Conservation (phyloP, 2,113 vertebrate species). For the Ibidorhyncha struthersii region DNA sequence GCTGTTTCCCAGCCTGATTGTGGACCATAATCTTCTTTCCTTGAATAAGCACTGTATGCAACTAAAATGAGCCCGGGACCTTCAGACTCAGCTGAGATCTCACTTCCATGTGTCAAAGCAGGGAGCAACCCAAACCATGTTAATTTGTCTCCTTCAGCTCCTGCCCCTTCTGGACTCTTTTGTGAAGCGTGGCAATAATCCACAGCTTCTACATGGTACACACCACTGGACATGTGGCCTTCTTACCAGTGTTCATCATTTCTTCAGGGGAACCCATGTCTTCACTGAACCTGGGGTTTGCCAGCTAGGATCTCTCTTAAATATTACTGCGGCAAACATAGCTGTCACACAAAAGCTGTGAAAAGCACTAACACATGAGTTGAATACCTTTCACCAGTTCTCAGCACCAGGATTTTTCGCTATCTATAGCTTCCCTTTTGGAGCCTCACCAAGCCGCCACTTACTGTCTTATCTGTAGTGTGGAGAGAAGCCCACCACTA, state of each 20-base stretch:
- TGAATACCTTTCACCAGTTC: too few relatives aligned
- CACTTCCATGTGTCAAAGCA: neutral
- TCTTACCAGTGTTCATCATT: neutral
- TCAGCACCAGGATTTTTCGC: neutral
- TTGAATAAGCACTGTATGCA: neutral
- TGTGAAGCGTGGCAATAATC: neutral
- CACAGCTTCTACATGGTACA: neutral
- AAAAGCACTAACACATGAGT: neutral
- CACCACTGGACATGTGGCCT: neutral
- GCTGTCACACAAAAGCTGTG: neutral
- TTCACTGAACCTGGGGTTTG: neutral
- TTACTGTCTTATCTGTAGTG: too few relatives aligned
- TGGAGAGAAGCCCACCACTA: neutral
- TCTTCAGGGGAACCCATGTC: neutral
- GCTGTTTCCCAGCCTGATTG: neutral
- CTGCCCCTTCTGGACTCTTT: neutral
- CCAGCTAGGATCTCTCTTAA: neutral
- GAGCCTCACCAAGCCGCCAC: neutral
- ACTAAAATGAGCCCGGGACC: neutral
- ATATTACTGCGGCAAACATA: neutral
- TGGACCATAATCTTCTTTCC: neutral
- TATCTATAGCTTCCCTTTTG: neutral
- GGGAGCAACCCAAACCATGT: neutral
- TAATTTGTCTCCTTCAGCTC: too few relatives aligned
- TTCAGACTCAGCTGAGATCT: neutral